Percentiles rank a stretch among this genome's conserved stretches.
Conservation (phyloP, 2,113 vertebrate species). For the Sturnira hondurensis region DNA sequence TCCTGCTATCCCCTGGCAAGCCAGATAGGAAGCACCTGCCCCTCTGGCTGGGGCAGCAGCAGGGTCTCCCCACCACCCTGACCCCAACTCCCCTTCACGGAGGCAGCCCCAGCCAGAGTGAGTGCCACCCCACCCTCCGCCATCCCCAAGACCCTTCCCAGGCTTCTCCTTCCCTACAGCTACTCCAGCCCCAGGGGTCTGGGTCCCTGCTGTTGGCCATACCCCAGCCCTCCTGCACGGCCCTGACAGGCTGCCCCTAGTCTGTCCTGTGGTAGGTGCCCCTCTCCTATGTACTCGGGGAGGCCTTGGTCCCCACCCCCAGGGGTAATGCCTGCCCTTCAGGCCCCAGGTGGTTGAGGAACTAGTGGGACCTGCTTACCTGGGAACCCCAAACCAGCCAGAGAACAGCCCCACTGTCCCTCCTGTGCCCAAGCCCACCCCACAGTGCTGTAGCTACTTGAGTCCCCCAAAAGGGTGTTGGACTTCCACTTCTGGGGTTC, state of each 20-base stretch:
- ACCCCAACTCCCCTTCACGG: background rate
- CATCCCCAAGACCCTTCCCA: background rate
- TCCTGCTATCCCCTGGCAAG: no score
- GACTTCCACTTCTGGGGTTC: no score
- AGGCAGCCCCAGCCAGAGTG: background rate
- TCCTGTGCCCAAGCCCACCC: no score
- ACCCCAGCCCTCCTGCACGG: no score
- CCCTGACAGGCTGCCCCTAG: background rate
- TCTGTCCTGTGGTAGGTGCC: background rate
- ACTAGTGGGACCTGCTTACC: background rate
- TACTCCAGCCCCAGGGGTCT: no score
- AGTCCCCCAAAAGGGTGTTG: background rate
- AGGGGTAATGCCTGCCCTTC: background rate
- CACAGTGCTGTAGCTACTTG: background rate
- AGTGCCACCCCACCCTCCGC: background rate
- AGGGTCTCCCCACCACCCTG: background rate
- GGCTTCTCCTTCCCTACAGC: background rate
- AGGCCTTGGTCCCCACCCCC: background rate
- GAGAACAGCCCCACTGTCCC: background rate
- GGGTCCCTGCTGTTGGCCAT: background rate
- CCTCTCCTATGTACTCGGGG: background rate
- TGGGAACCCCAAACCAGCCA: no score
- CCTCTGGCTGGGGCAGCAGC: fast-evolving
- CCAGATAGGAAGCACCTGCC: no score
- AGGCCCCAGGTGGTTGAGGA: background rate